Evolutionary conservation across 35 echinoderm and acorn worm species (phyloP).

Genomic region (Stichopus chloronotus): DNA sequence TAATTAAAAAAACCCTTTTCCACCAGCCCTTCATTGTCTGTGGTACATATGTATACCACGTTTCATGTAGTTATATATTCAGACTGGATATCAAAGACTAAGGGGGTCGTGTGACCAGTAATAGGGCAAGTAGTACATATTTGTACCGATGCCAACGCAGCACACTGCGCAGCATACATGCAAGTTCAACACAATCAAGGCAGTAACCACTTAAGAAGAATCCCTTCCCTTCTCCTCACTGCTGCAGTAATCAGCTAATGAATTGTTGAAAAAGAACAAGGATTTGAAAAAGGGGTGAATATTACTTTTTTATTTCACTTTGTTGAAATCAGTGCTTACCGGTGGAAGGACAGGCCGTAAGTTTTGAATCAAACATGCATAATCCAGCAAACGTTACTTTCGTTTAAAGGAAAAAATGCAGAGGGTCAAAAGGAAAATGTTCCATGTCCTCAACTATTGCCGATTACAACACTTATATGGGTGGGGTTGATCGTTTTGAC

Average conservation of each 20-base stretch:
- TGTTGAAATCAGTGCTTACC: conserved; percentile 25
- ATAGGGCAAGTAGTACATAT: too few species aligned
- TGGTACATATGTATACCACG: too few species aligned
- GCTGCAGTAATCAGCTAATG: conserved; percentile 7
- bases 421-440: conserved; percentile 41
- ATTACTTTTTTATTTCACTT: not conserved
- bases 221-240: too few species aligned
- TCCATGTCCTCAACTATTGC: conserved; percentile 16
- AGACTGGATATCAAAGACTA: too few species aligned
- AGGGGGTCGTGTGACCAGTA: too few species aligned
- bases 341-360: conserved; percentile 24
- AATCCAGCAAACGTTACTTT: conserved; percentile 39
- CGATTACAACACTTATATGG: conserved; percentile 17
- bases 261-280: conserved; percentile 36
- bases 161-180: too few species aligned
- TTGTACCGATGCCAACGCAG: too few species aligned
- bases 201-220: too few species aligned
- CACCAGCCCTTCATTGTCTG: too few species aligned
- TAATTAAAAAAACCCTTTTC: too few species aligned
- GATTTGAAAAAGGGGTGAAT: not conserved
- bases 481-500: conserved; percentile 27
- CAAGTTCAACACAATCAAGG: too few species aligned
- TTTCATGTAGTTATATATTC: too few species aligned
- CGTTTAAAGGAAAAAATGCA: conserved; percentile 44
- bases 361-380: conserved; percentile 37